These are phyloP conservation scores for Strix aluco DNA, from an alignment of 2,113 vertebrate species.

Conservation along the genomic window DNA sequence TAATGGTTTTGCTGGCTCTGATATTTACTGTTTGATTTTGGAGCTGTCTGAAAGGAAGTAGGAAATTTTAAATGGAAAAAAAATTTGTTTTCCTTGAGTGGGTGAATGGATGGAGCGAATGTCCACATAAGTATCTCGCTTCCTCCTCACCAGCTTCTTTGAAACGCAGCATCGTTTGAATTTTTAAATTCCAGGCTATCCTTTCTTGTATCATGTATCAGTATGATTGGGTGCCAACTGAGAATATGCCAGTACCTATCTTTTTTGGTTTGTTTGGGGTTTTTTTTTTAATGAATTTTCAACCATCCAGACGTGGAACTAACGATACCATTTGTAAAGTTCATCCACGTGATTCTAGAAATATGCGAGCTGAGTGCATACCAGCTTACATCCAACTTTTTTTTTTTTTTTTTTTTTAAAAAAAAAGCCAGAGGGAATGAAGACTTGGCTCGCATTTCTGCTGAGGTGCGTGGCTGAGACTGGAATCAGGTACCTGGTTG, in stretches of 20 bases:
- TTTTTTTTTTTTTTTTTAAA: neutral
- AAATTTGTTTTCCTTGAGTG: neutral
- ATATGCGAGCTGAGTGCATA: neutral
- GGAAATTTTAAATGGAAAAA: neutral
- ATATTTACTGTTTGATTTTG: neutral
- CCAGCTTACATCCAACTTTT: neutral
- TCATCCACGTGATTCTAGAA: conserved; percentile 14
- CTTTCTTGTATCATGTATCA: neutral
- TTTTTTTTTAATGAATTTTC: neutral
- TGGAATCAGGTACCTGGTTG: conserved; percentile 2
- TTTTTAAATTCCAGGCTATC: neutral
- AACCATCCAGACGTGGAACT: neutral
- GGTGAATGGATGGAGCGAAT: neutral
- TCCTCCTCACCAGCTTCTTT: neutral
- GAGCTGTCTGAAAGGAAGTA: neutral
- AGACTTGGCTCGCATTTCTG: neutral
- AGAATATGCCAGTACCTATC: neutral
- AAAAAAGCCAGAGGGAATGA: neutral
- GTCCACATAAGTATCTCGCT: neutral
- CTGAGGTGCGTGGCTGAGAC: neutral
- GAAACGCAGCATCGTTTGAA: neutral
- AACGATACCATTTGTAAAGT: neutral
- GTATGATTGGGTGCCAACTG: neutral
- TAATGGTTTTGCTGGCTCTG: neutral
- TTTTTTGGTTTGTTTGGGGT: neutral